These are phyloP conservation scores for Crocallis elinguaria DNA, from an alignment of 2,888 invertebrate species.

Conservation along the genomic window DNA sequence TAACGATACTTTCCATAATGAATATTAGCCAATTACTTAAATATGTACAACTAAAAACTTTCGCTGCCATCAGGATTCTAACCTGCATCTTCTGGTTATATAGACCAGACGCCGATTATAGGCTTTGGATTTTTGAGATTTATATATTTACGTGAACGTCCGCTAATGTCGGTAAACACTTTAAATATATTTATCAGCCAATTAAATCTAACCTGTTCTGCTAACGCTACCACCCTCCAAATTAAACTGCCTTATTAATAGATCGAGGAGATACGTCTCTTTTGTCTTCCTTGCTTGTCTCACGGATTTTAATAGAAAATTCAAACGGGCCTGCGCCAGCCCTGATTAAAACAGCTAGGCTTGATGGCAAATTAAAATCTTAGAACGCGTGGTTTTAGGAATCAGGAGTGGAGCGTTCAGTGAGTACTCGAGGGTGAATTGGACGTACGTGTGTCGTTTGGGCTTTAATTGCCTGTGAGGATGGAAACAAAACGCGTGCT, in stretches of 20 bases:
- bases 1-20: too few species aligned
- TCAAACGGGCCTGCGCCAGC: slow-evolving; percentile 68
- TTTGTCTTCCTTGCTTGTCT: slow-evolving; percentile 71
- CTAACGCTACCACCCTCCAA: slow-evolving; percentile 55
- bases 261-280: slow-evolving; percentile 77
- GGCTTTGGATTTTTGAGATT: too few species aligned
- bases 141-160: too few species aligned
- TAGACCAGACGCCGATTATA: too few species aligned
- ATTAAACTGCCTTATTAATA: slow-evolving; percentile 82
- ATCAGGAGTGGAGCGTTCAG: slow-evolving; percentile 19
- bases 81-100: too few species aligned
- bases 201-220: slow-evolving; percentile 37
- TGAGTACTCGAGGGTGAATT: slow-evolving; percentile 4
- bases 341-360: slow-evolving; percentile 77
- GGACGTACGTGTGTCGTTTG: slow-evolving; percentile 1
- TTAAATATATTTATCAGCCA: not conserved
- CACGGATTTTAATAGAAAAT: slow-evolving; percentile 79
- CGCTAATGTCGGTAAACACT: not conserved
- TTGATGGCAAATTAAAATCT: slow-evolving; percentile 74
- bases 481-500: not conserved
- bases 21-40: too few species aligned
- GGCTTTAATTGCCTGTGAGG: not conserved
- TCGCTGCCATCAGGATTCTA: too few species aligned
- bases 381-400: slow-evolving; percentile 61
- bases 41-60: not conserved